phyloP scores from a whole-genome alignment of 2,113 vertebrate genomes.

The Cottus gobio region DNA sequence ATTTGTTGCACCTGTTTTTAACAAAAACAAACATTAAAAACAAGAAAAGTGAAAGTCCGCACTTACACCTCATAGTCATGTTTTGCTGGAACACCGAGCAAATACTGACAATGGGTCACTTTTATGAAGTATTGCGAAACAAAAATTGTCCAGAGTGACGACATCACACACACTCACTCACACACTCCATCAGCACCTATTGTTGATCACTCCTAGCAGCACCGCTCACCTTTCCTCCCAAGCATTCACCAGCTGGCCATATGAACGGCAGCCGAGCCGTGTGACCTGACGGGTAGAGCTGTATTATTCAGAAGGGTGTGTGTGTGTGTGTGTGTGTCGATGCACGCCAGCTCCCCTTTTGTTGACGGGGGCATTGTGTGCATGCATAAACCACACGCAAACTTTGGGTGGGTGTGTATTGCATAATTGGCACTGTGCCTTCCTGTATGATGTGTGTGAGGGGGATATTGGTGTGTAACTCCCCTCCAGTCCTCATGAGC shows the following conservation, averaged over 20 bases:
- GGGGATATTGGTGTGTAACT: constrained; percentile 37
- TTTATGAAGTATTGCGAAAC: not conserved
- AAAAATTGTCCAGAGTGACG: constrained; percentile 2
- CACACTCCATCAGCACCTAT: constrained; percentile 69
- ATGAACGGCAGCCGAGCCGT: constrained; percentile 66
- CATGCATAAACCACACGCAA: constrained; percentile 24
- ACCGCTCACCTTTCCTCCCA: constrained; percentile 82
- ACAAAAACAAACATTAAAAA: not conserved
- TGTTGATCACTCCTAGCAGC: constrained; percentile 64
- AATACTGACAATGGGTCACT: not conserved
- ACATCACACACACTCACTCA: constrained; percentile 14
- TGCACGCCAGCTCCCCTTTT: constrained; percentile 44
- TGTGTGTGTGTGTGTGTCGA: constrained; percentile 9
- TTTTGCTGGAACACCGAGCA: not conserved
- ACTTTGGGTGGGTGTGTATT: constrained; percentile 22
- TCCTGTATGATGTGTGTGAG: constrained; percentile 39
- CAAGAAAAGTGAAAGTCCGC: not conserved
- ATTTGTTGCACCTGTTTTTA: not conserved
- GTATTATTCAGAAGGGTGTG: constrained; percentile 80
- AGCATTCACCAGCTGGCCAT: constrained; percentile 77
- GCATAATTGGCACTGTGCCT: constrained; percentile 29
- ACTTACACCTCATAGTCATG: not conserved
- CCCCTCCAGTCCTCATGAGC: constrained; percentile 20
- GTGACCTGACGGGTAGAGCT: constrained; percentile 60
- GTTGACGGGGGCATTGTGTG: constrained; percentile 29